Percentiles rank a stretch among this genome's conserved stretches.
Conservation (phyloP, 1,140 invertebrate genomes). For the Steinernema khuongi region DNA sequence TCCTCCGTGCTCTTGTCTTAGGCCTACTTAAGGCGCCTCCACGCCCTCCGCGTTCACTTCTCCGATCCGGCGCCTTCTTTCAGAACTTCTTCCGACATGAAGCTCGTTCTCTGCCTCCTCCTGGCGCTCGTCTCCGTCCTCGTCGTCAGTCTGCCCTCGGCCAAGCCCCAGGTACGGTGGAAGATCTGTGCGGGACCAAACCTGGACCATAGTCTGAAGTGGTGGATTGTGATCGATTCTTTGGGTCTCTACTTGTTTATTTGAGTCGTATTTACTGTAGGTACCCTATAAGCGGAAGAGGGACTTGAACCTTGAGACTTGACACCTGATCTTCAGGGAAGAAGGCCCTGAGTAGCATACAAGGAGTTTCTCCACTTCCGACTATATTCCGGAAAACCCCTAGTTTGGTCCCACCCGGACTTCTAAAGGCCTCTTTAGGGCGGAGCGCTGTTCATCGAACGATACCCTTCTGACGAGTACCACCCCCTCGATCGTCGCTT, state of each 20-base stretch:
- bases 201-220: too few relatives aligned
- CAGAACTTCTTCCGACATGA: constrained; percentile 39
- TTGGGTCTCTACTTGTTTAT: too few relatives aligned
- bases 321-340: too few relatives aligned
- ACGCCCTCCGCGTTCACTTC: constrained; percentile 19
- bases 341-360: too few relatives aligned
- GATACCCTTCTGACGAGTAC: background rate
- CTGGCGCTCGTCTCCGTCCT: constrained; percentile 29
- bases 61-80: constrained; percentile 38
- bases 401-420: too few relatives aligned
- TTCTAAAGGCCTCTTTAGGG: background rate
- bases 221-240: too few relatives aligned
- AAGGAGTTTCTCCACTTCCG: too few relatives aligned
- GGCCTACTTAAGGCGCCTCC: background rate
- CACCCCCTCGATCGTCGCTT: constrained; percentile 1
- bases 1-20: background rate
- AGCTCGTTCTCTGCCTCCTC: constrained; percentile 26
- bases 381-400: too few relatives aligned
- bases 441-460: background rate
- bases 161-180: constrained; percentile 40
- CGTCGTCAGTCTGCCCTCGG: constrained; percentile 34
- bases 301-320: too few relatives aligned
- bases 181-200: constrained; percentile 27
- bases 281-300: too few relatives aligned
- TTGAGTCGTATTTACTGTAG: too few relatives aligned